A percentile compares a stretch with the other conserved stretches of the same genome.
phyloP scores from a whole-genome alignment of 1,140 invertebrate species.

The Hypothenemus hampei region DNA sequence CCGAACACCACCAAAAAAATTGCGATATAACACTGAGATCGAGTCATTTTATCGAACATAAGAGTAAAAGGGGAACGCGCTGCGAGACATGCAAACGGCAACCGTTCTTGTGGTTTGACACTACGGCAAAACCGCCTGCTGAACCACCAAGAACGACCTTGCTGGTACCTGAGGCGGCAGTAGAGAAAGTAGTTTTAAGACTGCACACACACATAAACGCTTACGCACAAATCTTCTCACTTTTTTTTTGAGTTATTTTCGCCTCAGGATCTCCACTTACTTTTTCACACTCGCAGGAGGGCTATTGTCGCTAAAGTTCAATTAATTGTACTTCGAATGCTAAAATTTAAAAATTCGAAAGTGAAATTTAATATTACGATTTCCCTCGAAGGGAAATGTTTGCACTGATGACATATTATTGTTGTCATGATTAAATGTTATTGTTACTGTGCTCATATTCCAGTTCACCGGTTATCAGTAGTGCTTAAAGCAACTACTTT shows the following conservation, averaged over 20 bases:
- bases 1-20: slow-evolving; percentile 6
- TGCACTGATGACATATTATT: too few species aligned
- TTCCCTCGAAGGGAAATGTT: too few species aligned
- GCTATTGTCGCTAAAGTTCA: too few species aligned
- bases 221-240: slow-evolving; percentile 2
- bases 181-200: slow-evolving; percentile 27
- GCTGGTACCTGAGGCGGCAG: slow-evolving; percentile 22
- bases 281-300: too few species aligned
- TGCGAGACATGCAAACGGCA: background rate
- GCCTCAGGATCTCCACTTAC: background rate
- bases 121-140: slow-evolving; percentile 8
- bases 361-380: too few species aligned
- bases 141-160: slow-evolving; percentile 28
- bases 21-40: slow-evolving; percentile 3
- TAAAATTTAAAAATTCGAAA: too few species aligned
- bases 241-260: background rate
- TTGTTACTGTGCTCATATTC: too few species aligned
- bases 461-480: too few species aligned
- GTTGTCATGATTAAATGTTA: too few species aligned
- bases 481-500: too few species aligned
- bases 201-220: slow-evolving; percentile 6
- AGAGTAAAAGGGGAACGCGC: slow-evolving; percentile 5
- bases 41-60: background rate
- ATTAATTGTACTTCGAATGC: too few species aligned
- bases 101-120: slow-evolving; percentile 11